Conservation (phyloP, 2,113 vertebrate species). For the Dasyurus viverrinus region DNA sequence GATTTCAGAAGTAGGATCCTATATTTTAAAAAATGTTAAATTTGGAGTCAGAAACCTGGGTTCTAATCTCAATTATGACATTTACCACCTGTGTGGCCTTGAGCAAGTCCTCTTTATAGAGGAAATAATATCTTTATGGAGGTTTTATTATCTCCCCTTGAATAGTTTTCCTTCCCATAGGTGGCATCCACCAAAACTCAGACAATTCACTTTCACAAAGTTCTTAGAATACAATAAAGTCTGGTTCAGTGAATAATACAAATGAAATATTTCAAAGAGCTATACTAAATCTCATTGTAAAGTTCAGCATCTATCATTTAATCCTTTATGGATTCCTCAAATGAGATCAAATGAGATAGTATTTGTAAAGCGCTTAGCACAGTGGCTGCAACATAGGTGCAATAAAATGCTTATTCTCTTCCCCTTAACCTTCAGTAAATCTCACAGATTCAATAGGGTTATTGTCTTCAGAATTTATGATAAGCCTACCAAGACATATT, state of each 20-base stretch:
- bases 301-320: conserved; percentile 34
- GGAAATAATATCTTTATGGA: not conserved
- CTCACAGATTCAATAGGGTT: conserved; percentile 32
- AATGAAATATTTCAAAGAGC: not conserved
- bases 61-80: not conserved
- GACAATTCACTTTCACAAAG: not conserved
- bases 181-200: not conserved
- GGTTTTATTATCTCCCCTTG: not conserved
- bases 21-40: not conserved
- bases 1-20: not conserved
- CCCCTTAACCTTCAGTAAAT: not conserved
- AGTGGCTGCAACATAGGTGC: not conserved
- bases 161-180: not conserved
- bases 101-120: not conserved
- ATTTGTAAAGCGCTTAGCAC: not conserved
- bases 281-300: conserved; percentile 33
- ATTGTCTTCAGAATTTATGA: conserved; percentile 18
- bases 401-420: not conserved
- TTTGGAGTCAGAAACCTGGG: not conserved
- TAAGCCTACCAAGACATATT: conserved; percentile 35
- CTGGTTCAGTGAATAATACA: not conserved
- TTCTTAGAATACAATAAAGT: not conserved
- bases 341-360: not conserved
- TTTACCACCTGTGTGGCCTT: not conserved
- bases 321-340: not conserved